Conservation (phyloP, 2,888 invertebrate genomes). For the Chorisops tibialis region DNA sequence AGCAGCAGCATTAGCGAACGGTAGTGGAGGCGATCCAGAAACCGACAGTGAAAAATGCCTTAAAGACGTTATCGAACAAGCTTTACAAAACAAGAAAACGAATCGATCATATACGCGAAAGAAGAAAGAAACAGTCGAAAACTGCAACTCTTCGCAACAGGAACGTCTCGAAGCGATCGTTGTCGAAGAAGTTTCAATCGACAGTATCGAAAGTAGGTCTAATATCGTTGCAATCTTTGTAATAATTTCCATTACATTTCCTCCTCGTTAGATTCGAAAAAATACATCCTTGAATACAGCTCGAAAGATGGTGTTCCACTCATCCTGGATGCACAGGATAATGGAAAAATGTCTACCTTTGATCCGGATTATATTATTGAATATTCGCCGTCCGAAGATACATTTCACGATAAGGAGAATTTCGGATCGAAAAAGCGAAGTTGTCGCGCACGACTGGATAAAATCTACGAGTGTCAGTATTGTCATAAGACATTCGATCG, state of each 20-base stretch:
- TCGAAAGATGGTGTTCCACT: constrained; percentile 6
- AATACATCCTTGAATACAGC: constrained; percentile 27
- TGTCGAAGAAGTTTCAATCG: constrained; percentile 24
- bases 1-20: not conserved
- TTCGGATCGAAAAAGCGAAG: constrained; percentile 1
- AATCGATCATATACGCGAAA: not conserved
- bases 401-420: not conserved
- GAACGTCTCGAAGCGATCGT: constrained; percentile 23
- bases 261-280: constrained; percentile 8
- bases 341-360: constrained; percentile 19
- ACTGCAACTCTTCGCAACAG: not conserved
- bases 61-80: constrained; percentile 3
- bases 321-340: constrained; percentile 1
- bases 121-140: constrained; percentile 10
- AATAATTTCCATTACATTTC: not conserved
- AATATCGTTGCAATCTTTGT: not conserved
- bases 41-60: constrained; percentile 11
- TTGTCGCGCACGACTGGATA: constrained; percentile 26
- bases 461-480: constrained; percentile 41
- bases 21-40: not conserved
- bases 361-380: constrained; percentile 29
- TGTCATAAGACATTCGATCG: constrained; percentile 67
- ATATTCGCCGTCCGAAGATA: constrained; percentile 21
- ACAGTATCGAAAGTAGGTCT: constrained; percentile 21
- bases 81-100: constrained; percentile 5